Base-by-base conservation (phyloP, 1,140 invertebrate species). In the Coboldia fuscipes region DNA sequence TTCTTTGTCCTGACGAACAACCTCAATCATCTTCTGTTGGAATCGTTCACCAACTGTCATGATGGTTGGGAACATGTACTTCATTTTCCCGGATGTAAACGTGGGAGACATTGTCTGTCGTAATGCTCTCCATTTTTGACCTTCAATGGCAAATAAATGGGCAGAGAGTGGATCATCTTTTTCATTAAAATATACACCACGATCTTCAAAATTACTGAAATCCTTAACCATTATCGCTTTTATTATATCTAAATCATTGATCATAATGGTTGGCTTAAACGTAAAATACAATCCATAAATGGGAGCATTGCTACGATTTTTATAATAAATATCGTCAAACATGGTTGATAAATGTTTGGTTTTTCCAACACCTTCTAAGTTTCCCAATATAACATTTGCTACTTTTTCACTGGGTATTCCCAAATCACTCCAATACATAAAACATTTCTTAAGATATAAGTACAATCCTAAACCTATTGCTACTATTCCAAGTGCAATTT, bases 51-150 rank as follows among this genome's bases (percentile, higher is more conserved):
- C 34, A 14, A 41, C 38, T 9, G 15, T 21, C 6, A 14, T 30
- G 3, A 44, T 37, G 14, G 18, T 40, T 2, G 33, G 35, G 36
- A 57, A 58, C 60, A 68, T 64, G 12, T 41, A 47, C 45, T 60
- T 59, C 42, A 61, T 48, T 51, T 64, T 58, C n/a, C 57, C 45
- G 37, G 58, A 44, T 20, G 65, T 58, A 46, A 68, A 68, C 6
- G 65, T 57, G 17, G 62, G 63, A 4, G 58, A 61, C 21, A 68
- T 37, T 38, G 59, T 58, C 3, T 41, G 38, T 33, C 66, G 44
- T 6, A 66, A 42, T 29, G 47, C 47, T 43, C 59, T 65, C 66
- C 66, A 69, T 38, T 56, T 49, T 14, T 46, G 39, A n/a, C 61
- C 65, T 14, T 47, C 44, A n/a, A 63, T 37, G 2, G 50, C 52